phyloP scores from a whole-genome alignment of 2,113 vertebrate species.

The Caracal caracal region DNA sequence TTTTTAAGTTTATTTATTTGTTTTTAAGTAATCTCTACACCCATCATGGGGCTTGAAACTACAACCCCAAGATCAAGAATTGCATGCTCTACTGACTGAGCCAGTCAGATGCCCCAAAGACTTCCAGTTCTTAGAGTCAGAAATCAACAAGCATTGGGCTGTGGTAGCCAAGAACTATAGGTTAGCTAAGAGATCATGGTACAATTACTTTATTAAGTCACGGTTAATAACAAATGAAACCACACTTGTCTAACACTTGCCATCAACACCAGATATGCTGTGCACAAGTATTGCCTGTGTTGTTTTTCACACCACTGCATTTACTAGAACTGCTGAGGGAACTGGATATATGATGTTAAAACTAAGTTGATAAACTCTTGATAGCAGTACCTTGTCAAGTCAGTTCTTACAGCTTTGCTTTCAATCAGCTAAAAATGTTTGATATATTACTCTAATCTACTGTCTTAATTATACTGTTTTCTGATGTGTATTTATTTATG shows the following conservation, averaged over 20 bases:
- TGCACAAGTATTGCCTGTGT: slow-evolving; percentile 96
- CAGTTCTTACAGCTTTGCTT: slow-evolving; percentile 94
- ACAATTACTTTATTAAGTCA: slow-evolving; percentile 88
- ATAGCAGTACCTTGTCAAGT: slow-evolving; percentile 93
- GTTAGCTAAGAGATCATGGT: slow-evolving; percentile 87
- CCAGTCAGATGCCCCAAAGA: slow-evolving; percentile 68
- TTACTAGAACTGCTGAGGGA: slow-evolving; percentile 98
- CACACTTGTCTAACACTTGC: slow-evolving; percentile 90
- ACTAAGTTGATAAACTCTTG: slow-evolving; percentile 90
- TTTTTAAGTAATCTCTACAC: background rate
- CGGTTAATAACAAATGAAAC: slow-evolving; percentile 83
- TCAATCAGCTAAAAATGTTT: slow-evolving; percentile 92
- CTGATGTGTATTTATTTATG: slow-evolving; percentile 99
- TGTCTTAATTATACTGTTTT: slow-evolving; percentile 98
- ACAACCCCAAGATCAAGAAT: background rate
- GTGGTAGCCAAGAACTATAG: slow-evolving; percentile 95
- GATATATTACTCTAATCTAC: slow-evolving; percentile 96
- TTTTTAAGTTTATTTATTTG: background rate
- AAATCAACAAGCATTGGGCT: slow-evolving; percentile 92
- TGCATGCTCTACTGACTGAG: background rate
- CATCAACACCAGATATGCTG: slow-evolving; percentile 95
- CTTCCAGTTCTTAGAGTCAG: slow-evolving; percentile 89
- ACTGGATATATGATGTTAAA: slow-evolving; percentile 96
- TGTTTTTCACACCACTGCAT: slow-evolving; percentile 98
- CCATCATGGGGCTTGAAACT: background rate